Conservation (phyloP, 1,140 invertebrate genomes). For the Mylabris phalerata region DNA sequence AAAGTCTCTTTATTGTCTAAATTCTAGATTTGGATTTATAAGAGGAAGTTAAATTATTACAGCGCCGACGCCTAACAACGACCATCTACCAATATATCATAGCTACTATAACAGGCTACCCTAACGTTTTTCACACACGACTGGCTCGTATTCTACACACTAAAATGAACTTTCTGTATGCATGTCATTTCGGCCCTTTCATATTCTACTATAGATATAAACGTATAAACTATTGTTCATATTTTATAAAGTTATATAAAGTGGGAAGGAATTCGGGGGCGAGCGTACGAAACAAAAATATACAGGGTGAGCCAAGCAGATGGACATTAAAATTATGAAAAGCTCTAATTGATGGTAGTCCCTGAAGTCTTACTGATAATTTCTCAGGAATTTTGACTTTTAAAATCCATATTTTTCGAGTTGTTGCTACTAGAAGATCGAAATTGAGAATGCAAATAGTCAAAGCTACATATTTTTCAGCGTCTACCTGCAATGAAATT, state of each 20-base stretch:
- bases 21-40: not conserved
- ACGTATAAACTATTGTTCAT: slow-evolving; percentile 23
- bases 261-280: slow-evolving; percentile 2
- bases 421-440: not conserved
- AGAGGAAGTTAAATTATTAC: not conserved
- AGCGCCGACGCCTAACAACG: not conserved
- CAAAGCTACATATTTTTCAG: not conserved
- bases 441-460: not conserved
- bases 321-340: too few relatives aligned
- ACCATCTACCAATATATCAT: too few relatives aligned
- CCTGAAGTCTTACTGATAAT: not conserved
- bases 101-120: slow-evolving; percentile 7
- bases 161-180: slow-evolving; percentile 25
- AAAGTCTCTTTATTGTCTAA: not conserved
- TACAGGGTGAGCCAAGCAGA: too few relatives aligned
- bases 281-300: slow-evolving; percentile 15
- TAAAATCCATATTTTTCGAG: not conserved
- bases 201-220: slow-evolving; percentile 11
- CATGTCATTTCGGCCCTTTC: slow-evolving; percentile 26
- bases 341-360: not conserved
- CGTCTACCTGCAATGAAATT: too few relatives aligned
- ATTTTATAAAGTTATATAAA: not conserved
- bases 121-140: slow-evolving; percentile 14
- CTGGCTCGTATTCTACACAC: slow-evolving; percentile 16
- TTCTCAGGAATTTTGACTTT: not conserved